A percentile compares a stretch with the other conserved stretches of the same genome.
These are phyloP conservation scores for Calliphora vicina DNA, from an alignment of 1,140 invertebrate genomes.

Conservation along the genomic window DNA sequence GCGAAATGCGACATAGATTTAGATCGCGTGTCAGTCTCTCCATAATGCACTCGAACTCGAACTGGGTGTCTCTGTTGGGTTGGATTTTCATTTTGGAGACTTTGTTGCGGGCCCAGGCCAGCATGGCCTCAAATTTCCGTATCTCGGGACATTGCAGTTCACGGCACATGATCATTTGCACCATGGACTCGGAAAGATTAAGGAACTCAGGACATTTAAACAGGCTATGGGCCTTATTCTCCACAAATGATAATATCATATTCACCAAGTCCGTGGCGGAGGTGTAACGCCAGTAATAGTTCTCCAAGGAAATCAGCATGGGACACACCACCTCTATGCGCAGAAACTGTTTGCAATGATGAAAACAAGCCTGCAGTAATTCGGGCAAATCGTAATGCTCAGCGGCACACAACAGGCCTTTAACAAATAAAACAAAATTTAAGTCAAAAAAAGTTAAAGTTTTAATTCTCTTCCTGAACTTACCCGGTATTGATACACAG, in stretches of 20 bases:
- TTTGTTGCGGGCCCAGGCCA: slow-evolving; percentile 86
- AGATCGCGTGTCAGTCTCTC: slow-evolving; percentile 87
- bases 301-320: slow-evolving; percentile 91
- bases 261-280: slow-evolving; percentile 92
- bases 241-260: slow-evolving; percentile 91
- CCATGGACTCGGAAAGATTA: slow-evolving; percentile 91
- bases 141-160: slow-evolving; percentile 87
- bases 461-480: neutral
- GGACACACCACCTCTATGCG: slow-evolving; percentile 90
- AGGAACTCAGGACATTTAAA: slow-evolving; percentile 86
- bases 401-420: slow-evolving; percentile 86
- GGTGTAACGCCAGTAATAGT: slow-evolving; percentile 95
- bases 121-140: slow-evolving; percentile 93
- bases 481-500: slow-evolving; percentile 86
- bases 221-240: slow-evolving; percentile 82
- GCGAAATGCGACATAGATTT: slow-evolving; percentile 89
- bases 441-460: neutral
- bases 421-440: neutral
- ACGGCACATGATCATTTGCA: slow-evolving; percentile 92
- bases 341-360: slow-evolving; percentile 93
- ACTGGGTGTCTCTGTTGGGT: slow-evolving; percentile 81
- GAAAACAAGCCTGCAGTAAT: slow-evolving; percentile 91
- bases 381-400: slow-evolving; percentile 95
- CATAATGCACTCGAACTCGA: slow-evolving; percentile 93
- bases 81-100: slow-evolving; percentile 74